Evolutionary conservation across 2,797 vertebrate genomes (phyloP).

Genomic region (Characodon lateralis): DNA sequence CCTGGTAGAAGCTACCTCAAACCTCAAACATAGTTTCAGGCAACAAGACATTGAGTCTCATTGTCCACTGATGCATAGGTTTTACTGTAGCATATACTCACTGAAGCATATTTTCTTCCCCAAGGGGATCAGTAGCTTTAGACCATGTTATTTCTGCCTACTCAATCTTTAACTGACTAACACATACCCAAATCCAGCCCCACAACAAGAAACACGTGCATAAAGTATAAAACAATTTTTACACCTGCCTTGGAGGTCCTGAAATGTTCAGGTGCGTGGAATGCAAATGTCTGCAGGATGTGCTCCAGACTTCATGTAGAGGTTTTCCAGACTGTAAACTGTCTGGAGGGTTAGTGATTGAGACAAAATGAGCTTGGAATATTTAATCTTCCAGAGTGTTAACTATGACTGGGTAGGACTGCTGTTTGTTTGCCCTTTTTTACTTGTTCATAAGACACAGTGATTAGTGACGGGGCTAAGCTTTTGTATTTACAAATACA

Average conservation of each 20-base stretch:
- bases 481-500: too few species aligned
- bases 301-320: background rate
- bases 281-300: background rate
- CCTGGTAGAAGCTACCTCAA: background rate
- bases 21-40: background rate
- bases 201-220: background rate
- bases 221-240: background rate
- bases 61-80: slow-evolving; percentile 1
- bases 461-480: too few species aligned
- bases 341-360: background rate
- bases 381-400: background rate
- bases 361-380: background rate
- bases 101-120: background rate
- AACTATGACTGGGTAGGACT: background rate
- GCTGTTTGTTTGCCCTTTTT: background rate
- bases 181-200: background rate
- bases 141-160: background rate
- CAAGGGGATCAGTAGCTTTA: background rate
- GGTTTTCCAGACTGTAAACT: background rate
- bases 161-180: background rate
- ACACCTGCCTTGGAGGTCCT: background rate
- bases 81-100: background rate
- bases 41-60: background rate
- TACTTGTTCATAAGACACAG: too few species aligned
- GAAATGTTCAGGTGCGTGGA: too few species aligned